Base-by-base conservation (phyloP, 2,888 invertebrate genomes). In the Acleris holmiana region DNA sequence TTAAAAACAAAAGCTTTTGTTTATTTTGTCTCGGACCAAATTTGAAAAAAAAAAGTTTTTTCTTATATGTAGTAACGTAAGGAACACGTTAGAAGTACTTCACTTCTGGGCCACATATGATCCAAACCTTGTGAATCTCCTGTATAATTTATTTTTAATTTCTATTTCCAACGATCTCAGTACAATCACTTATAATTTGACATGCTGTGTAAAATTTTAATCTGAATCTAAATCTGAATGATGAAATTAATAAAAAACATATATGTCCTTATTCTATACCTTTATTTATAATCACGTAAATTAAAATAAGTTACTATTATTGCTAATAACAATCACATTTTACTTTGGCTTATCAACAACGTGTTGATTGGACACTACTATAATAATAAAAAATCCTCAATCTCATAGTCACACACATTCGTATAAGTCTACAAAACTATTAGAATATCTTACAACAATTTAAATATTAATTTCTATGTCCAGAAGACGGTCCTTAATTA, bases 261-360 rank as follows among this genome's bases (percentile, higher is more conserved):
- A 46, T 19, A 7, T 19, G 47, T 48, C 10, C 51, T 44, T 51
- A 62, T 47, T 47, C 53, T 58, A 40, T 68, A 60, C 48, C 53
- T 56, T 63, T 69, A 62, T 63, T 67, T 64, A 56, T 58, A 57
- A 57, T 67, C 61, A 67, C 67, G 44, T 50, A 44, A 58, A 55
- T 54, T 62, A 51, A 67, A 48, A 47, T 55, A 57, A 23, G 35
- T 8, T 56, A 56, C 47, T 62, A 68, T 75, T 80, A 81, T 79
- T 79, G 79, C 80, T 82, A 84, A 69, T 75, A 76, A 80, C 73
- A 84, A 86, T 84, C 85, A 85, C 84, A 85, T 77, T 81, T 76
- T 79, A 82, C 81, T 82, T 84, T 84, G 81, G 81, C 77, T 77
- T 80, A 76, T 68, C 60, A 61, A 69, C 59, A 35, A 60, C 49